Percentiles rank a stretch among this genome's conserved stretches.
These are phyloP conservation scores for Anthopleura sola DNA, from an alignment of 64 coral and sea anemone species.

Conservation along the genomic window DNA sequence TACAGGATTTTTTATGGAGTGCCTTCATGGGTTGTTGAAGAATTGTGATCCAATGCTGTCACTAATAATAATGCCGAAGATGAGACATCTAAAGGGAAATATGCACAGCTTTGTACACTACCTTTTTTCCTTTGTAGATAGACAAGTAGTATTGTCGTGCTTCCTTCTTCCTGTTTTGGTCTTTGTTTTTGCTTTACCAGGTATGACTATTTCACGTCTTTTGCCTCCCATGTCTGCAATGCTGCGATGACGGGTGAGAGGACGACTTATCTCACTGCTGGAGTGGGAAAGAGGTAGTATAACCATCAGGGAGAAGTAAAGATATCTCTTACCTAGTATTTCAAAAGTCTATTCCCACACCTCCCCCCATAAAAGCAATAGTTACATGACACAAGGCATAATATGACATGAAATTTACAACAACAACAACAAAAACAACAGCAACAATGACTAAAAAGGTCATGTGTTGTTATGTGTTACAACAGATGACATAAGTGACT, in stretches of 20 bases:
- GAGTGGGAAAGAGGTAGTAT: not conserved
- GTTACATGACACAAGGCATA: too few relatives aligned
- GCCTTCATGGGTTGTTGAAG: too few relatives aligned
- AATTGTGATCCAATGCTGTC: too few relatives aligned
- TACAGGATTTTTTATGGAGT: too few relatives aligned
- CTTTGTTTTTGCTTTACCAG: slow-evolving; percentile 60
- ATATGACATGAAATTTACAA: too few relatives aligned
- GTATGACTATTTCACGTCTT: slow-evolving; percentile 82
- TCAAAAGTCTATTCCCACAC: not conserved
- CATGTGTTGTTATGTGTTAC: too few relatives aligned
- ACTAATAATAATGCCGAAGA: too few relatives aligned
- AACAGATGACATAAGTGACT: not conserved
- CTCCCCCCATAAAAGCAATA: too few relatives aligned
- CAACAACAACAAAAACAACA: not conserved
- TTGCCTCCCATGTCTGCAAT: slow-evolving; percentile 56
- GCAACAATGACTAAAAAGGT: not conserved
- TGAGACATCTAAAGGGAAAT: too few relatives aligned
- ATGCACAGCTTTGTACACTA: not conserved
- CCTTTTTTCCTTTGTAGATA: slow-evolving; percentile 11
- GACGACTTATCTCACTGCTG: slow-evolving; percentile 10
- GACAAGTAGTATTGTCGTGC: not conserved
- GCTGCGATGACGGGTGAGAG: slow-evolving; percentile 64
- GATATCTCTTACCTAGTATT: too few relatives aligned
- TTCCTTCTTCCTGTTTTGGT: slow-evolving; percentile 44
- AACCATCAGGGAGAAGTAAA: not conserved